A percentile compares a stretch with the other conserved stretches of the same genome.
phyloP scores from a whole-genome alignment of 2,113 vertebrate species.

The human (Homo sapiens) region DNA sequence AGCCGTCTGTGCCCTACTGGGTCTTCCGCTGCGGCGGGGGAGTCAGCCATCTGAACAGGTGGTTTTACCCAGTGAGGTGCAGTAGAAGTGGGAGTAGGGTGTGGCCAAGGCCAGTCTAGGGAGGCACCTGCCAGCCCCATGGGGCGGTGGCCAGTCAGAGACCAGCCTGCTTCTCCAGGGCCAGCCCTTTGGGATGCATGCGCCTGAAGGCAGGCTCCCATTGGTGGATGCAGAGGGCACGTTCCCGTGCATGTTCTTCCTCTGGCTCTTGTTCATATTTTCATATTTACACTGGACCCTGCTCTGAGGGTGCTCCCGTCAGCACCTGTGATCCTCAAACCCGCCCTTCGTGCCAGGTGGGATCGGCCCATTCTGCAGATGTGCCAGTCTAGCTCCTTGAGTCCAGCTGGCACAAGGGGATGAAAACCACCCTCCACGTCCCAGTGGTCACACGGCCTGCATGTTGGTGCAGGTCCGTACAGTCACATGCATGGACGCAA shows the following conservation, averaged over 20 bases:
- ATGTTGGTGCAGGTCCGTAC: rapidly evolving
- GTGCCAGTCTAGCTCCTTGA: background rate
- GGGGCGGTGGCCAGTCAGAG: background rate
- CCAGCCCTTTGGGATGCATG: rapidly evolving
- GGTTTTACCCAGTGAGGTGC: too few relatives aligned
- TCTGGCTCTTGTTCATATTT: background rate
- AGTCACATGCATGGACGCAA: rapidly evolving
- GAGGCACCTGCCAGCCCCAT: rapidly evolving
- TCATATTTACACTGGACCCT: rapidly evolving
- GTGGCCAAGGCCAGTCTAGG: background rate
- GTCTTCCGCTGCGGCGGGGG: background rate
- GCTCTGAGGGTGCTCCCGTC: too few relatives aligned
- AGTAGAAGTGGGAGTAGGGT: background rate
- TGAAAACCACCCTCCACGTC: rapidly evolving
- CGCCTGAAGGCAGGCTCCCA: background rate
- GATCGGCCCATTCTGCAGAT: background rate
- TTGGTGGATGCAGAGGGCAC: too few relatives aligned
- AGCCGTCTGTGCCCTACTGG: rapidly evolving
- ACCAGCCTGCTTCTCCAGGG: background rate
- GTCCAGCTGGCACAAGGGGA: background rate
- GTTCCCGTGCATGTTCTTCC: too few relatives aligned
- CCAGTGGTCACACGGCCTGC: background rate
- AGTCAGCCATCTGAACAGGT: rapidly evolving
- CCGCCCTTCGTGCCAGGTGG: too few relatives aligned
- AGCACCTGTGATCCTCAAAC: background rate